Evolutionary conservation across 2,113 vertebrate genomes (phyloP).

Genomic region (Aphyosemion australe): DNA sequence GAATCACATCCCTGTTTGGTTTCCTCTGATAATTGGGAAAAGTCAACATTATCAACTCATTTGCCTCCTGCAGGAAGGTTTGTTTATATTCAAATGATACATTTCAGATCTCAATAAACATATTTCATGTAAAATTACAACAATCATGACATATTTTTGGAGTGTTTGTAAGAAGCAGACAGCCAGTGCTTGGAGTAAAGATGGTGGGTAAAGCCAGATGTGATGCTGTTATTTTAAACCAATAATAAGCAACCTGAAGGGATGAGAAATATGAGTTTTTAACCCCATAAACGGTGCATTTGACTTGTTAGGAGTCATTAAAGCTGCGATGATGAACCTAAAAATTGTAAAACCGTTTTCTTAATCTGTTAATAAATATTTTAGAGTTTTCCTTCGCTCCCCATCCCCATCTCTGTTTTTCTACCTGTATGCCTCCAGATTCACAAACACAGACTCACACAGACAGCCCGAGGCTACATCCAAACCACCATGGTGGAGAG

Average conservation of each 20-base stretch:
- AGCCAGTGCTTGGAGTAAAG: conserved; percentile 4
- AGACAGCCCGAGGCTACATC: conserved; percentile 56
- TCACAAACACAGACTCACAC: conserved; percentile 34
- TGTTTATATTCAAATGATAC: neutral
- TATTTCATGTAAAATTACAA: too few relatives aligned
- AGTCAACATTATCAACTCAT: neutral
- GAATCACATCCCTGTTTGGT: too few relatives aligned
- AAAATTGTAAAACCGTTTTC: conserved; percentile 39
- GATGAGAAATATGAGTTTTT: neutral
- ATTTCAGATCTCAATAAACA: too few relatives aligned
- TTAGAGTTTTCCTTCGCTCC: conserved; percentile 30
- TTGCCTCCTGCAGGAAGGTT: neutral
- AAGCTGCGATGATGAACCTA: conserved; percentile 8
- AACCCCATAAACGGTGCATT: conserved; percentile 16
- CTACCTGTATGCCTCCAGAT: conserved; percentile 32
- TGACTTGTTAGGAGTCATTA: conserved; percentile 20
- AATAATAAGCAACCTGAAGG: conserved; percentile 16
- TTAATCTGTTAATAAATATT: conserved; percentile 51
- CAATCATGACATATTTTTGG: too few relatives aligned
- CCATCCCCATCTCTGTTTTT: conserved; percentile 12
- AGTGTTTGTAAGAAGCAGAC: neutral
- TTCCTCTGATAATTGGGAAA: conserved; percentile 1
- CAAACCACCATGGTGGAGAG: conserved; percentile 48
- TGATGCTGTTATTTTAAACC: conserved; percentile 10
- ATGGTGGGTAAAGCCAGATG: conserved; percentile 4